Evolutionary conservation across 2,797 vertebrate genomes (phyloP).

Genomic region (Tamandua tetradactyla): DNA sequence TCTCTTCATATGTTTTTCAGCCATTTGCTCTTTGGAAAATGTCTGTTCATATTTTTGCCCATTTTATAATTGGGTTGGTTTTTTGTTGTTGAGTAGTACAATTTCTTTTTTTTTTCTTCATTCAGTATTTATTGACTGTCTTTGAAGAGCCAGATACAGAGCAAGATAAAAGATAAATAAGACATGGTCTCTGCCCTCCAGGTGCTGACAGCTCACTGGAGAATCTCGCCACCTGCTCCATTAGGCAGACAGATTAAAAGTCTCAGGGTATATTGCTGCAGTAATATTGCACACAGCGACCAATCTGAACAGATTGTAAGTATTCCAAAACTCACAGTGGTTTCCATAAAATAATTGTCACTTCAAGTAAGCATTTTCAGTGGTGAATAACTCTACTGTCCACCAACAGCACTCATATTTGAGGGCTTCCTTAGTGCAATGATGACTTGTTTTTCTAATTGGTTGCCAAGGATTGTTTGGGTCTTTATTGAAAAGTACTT

Average conservation of each 20-base stretch:
- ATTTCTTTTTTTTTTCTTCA: too few species aligned
- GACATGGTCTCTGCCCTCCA: slow-evolving; percentile 30
- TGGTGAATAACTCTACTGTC: slow-evolving; percentile 75
- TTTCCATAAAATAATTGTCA: slow-evolving; percentile 78
- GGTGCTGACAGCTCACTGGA: slow-evolving; percentile 49
- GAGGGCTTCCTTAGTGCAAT: slow-evolving; percentile 67
- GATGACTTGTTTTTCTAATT: slow-evolving; percentile 68
- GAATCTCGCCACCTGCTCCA: slow-evolving; percentile 62
- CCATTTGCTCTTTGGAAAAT: too few species aligned
- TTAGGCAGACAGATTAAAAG: slow-evolving; percentile 68
- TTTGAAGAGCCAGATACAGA: slow-evolving; percentile 18
- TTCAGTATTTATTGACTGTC: slow-evolving; percentile 38
- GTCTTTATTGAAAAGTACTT: slow-evolving; percentile 72
- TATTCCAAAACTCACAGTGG: slow-evolving; percentile 68
- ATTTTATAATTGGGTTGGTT: too few species aligned
- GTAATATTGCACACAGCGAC: slow-evolving; percentile 53
- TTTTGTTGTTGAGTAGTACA: too few species aligned
- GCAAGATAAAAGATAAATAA: slow-evolving; percentile 19
- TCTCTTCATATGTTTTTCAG: too few species aligned
- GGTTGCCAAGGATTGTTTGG: slow-evolving; percentile 74
- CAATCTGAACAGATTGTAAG: slow-evolving; percentile 73
- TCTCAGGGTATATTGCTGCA: slow-evolving; percentile 55
- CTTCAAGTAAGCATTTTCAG: slow-evolving; percentile 77
- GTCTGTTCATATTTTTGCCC: too few species aligned
- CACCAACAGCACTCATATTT: slow-evolving; percentile 51